These are phyloP conservation scores for Egretta garzetta DNA, from an alignment of 2,113 vertebrate genomes.

Conservation along the genomic window DNA sequence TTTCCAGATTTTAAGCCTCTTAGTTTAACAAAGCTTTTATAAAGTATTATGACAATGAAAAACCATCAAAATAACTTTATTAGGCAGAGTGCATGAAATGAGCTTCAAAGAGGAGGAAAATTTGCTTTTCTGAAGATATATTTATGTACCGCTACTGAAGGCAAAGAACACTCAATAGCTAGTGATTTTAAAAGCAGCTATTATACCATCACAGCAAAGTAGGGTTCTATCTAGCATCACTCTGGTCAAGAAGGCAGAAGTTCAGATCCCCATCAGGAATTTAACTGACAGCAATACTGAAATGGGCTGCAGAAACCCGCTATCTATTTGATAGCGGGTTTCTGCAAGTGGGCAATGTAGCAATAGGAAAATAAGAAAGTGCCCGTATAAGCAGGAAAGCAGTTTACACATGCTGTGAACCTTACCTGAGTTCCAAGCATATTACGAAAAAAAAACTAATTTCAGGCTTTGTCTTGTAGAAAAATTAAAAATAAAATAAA, in stretches of 20 bases:
- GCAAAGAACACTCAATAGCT: neutral
- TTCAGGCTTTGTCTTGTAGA: neutral
- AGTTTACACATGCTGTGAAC: fast-evolving
- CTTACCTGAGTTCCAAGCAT: neutral
- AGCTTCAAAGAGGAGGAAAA: neutral
- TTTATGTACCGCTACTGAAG: neutral
- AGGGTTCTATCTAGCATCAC: neutral
- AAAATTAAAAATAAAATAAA: neutral
- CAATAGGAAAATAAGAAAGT: neutral
- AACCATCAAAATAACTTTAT: neutral
- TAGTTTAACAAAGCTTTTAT: neutral
- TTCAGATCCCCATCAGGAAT: neutral
- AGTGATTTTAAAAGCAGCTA: neutral
- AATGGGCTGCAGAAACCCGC: neutral
- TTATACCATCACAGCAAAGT: neutral
- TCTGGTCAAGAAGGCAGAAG: neutral
- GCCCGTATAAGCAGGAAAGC: neutral
- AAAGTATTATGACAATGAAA: neutral
- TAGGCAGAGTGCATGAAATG: neutral
- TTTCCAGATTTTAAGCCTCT: neutral
- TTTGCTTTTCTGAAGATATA: neutral
- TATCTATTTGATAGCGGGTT: neutral
- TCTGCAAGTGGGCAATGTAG: neutral
- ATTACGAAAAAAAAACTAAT: neutral
- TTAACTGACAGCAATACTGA: neutral